Conservation (phyloP, 2,888 invertebrate species). For the Thyatira batis region DNA sequence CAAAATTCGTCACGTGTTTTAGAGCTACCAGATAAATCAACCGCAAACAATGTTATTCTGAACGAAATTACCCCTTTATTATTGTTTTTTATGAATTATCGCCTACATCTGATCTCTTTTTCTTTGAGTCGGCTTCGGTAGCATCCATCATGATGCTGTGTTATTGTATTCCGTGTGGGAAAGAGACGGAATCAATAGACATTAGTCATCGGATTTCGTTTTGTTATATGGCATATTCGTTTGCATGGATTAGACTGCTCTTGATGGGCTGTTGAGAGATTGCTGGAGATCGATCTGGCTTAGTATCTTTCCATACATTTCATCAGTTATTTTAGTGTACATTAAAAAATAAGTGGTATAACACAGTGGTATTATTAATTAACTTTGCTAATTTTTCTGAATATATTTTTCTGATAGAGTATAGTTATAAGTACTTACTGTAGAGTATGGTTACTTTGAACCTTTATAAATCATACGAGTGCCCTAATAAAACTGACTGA, state of each 20-base stretch:
- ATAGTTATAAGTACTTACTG: no score
- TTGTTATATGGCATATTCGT: slow-evolving; percentile 56
- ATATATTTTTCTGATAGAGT: no score
- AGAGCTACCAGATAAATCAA: slow-evolving; percentile 54
- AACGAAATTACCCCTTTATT: slow-evolving; percentile 63
- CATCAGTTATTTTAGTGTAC: background rate
- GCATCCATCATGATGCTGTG: slow-evolving; percentile 64
- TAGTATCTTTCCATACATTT: background rate
- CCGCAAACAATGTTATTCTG: slow-evolving; percentile 53
- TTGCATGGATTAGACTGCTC: slow-evolving; percentile 54
- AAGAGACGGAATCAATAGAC: slow-evolving; percentile 24
- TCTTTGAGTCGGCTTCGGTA: slow-evolving; percentile 62
- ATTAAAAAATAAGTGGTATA: background rate
- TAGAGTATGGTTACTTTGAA: no score
- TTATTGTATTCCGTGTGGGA: background rate
- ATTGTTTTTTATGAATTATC: slow-evolving; percentile 76
- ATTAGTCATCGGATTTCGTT: slow-evolving; percentile 68
- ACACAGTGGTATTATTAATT: background rate
- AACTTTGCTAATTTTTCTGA: no score
- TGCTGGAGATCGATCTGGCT: background rate
- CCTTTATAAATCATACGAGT: no score
- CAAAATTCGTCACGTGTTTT: slow-evolving; percentile 5
- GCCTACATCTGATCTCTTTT: slow-evolving; percentile 65
- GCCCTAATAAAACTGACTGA: no score
- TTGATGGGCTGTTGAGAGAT: slow-evolving; percentile 7